Base-by-base conservation (phyloP, 2,888 invertebrate genomes). In the Argyresthia albistria region DNA sequence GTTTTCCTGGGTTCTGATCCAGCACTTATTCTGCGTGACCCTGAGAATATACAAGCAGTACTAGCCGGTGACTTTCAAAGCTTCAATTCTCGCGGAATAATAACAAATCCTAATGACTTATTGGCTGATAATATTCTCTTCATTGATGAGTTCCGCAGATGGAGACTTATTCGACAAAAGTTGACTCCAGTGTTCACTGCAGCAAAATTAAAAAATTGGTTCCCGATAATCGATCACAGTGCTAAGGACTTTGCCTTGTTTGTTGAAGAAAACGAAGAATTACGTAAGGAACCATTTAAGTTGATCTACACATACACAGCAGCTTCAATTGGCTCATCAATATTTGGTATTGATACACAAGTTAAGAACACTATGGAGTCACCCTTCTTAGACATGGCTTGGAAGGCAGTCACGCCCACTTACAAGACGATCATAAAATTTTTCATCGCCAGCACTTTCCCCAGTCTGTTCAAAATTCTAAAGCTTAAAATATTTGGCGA, bases 301-400 rank as follows among this genome's bases (percentile, higher is more conserved):
- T 63, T 59, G 10, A 49, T 80, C 0, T 76, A 72, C 46, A 75
- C 69, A 0, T 82, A 72, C 42, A 75, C 75, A 0, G 70, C 76
- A 1, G 70, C 74, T 2, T 68, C 77, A 0, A 76, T 83, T 35
- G 77, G 71, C 4, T 74, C 81, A 1, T 68, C 80, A 8, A 71
- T 87, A 0, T 87, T 88, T 55, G 88, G 88, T 0, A 71, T 88
- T 15, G 77, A 81, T 47, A 70, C 74, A 8, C 61, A 70, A 43
- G 63, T 65, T 1, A 63, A 70, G 8, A 77, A 67, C 47, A 67
- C 72, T 0, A 75, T 81, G 73, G 65, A 83, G 39, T 82, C 68
- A 3, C 79, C 73, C 35, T 82, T 76, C 50, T 55, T 70, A 52
- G 52, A 54, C 47, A 75, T 76, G 73, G 65, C 68, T 37, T 66